A percentile compares a stretch with the other conserved stretches of the same genome.
phyloP scores from a whole-genome alignment of 2,113 vertebrate species.

The Columba livia region DNA sequence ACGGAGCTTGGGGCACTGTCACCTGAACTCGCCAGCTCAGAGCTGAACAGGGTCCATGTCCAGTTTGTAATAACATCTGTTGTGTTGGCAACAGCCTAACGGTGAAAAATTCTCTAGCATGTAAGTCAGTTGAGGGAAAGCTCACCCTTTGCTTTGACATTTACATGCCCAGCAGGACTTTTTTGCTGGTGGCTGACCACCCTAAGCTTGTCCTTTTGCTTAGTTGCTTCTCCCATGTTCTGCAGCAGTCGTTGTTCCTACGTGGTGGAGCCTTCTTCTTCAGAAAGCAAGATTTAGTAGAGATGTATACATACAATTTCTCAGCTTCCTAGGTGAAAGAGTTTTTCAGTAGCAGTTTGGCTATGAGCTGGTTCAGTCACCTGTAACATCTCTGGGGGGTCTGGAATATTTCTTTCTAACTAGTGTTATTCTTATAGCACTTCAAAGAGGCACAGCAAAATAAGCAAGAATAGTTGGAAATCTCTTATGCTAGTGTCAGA shows the following conservation, averaged over 20 bases:
- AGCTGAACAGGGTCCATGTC: background rate
- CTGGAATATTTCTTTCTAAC: background rate
- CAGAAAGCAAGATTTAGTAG: background rate
- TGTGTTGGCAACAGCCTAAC: background rate
- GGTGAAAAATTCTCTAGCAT: background rate
- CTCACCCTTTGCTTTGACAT: background rate
- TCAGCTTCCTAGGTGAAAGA: background rate
- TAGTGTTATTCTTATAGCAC: background rate
- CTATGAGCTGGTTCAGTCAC: background rate
- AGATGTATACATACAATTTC: background rate
- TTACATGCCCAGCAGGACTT: background rate
- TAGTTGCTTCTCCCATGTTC: background rate
- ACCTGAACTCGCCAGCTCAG: background rate
- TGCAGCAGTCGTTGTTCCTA: background rate
- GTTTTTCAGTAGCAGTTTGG: background rate
- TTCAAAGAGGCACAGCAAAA: background rate
- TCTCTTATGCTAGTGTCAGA: background rate
- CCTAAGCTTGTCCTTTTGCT: background rate
- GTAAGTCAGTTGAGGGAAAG: background rate
- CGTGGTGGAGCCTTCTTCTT: background rate
- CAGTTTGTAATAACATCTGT: background rate
- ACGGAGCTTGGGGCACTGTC: background rate
- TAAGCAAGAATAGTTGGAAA: background rate
- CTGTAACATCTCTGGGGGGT: background rate
- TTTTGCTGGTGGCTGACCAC: background rate